Base-by-base conservation (phyloP, 2,113 vertebrate genomes). In the Sterna hirundo region DNA sequence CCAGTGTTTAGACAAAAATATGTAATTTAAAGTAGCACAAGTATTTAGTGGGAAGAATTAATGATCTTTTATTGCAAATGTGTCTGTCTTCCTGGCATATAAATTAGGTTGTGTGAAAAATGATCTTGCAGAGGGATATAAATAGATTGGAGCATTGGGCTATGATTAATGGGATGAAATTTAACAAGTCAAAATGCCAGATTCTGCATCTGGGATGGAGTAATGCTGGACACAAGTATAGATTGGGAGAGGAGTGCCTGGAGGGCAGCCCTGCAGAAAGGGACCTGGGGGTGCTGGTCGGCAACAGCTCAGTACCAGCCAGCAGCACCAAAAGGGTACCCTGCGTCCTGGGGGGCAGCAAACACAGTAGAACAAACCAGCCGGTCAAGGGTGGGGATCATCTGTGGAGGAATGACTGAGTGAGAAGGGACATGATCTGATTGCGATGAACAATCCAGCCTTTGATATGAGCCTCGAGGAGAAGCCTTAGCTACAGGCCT, bases 371-470 rank as follows among this genome's bases (percentile, higher is more conserved):
- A 42, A 46, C 46, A 19, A 46, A 36, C 16, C 47, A 89, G 30
- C 7, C 0, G 0, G 30, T 8, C 42, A 40, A 30, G 17, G 47
- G 68, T 22, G 6, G n/a, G 1, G 8, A 30, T 46, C n/a, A 21
- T 69, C 36, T n/a, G n/a, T n/a, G n/a, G n/a, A n/a, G n/a, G n/a
- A n/a, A n/a, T n/a, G n/a, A n/a, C n/a, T n/a, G n/a, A n/a, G n/a
- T n/a, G n/a, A n/a, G n/a, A n/a, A n/a, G n/a, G n/a, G n/a, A n/a
- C n/a, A n/a, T n/a, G n/a, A n/a, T n/a, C n/a, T n/a, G n/a, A n/a
- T n/a, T n/a, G n/a, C n/a, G n/a, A n/a, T n/a, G n/a, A n/a, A n/a
- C n/a, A n/a, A n/a, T n/a, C n/a, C n/a, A n/a, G n/a, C n/a, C n/a
- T n/a, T n/a, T n/a, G n/a, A n/a, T n/a, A n/a, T n/a, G n/a, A n/a